Conservation (phyloP, 2,888 invertebrate species). For the Cryptocephalus moraei region DNA sequence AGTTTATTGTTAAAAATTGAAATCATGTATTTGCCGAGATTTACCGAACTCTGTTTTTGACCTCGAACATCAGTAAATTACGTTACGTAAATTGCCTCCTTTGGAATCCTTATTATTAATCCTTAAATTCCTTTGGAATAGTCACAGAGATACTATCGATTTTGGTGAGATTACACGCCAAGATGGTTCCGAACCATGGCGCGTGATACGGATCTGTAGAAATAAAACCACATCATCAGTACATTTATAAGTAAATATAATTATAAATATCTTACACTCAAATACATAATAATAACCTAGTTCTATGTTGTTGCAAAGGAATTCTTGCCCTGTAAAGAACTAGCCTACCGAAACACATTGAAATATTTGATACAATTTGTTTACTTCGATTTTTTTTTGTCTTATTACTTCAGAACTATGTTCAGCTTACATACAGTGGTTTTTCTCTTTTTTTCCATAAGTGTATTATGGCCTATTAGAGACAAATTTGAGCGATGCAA, state of each 20-base stretch:
- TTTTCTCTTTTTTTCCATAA: slow-evolving; percentile 7
- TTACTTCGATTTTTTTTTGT: slow-evolving; percentile 13
- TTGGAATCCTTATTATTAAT: too few relatives aligned
- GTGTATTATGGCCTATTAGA: slow-evolving; percentile 16
- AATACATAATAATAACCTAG: slow-evolving; percentile 35
- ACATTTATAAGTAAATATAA: slow-evolving; percentile 42
- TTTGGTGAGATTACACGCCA: too few relatives aligned
- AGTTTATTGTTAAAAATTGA: too few relatives aligned
- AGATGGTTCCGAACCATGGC: too few relatives aligned
- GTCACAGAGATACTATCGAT: too few relatives aligned
- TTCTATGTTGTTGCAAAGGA: slow-evolving; percentile 32
- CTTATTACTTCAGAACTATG: slow-evolving; percentile 26
- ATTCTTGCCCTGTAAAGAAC: slow-evolving; percentile 31
- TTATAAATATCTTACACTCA: slow-evolving; percentile 43
- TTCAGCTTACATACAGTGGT: slow-evolving; percentile 30
- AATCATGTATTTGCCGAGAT: too few relatives aligned
- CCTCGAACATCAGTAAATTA: too few relatives aligned
- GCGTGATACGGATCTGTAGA: not conserved
- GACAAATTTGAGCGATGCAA: slow-evolving; percentile 26
- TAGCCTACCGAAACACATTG: slow-evolving; percentile 37
- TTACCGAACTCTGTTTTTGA: too few relatives aligned
- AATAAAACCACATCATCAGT: slow-evolving; percentile 8
- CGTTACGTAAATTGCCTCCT: too few relatives aligned
- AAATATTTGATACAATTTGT: slow-evolving; percentile 29
- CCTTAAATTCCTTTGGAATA: too few relatives aligned